phyloP scores from a whole-genome alignment of 2,113 vertebrate species.

The Scophthalmus maximus region DNA sequence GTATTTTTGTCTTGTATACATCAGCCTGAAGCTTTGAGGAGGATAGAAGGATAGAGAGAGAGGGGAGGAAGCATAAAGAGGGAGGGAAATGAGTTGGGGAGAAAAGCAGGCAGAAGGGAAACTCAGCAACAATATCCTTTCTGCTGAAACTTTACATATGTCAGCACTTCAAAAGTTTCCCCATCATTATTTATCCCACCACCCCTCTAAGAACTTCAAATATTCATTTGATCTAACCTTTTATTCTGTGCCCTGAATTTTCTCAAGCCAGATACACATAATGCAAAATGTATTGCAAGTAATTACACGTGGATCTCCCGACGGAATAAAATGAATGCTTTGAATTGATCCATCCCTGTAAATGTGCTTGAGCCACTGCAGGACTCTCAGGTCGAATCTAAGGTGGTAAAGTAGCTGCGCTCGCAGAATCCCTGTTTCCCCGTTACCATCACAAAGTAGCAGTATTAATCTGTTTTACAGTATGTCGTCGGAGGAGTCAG shows the following conservation, averaged over 20 bases:
- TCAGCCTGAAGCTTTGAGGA: slow-evolving; percentile 33
- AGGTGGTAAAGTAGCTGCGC: slow-evolving; percentile 5
- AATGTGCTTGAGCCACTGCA: slow-evolving; percentile 21
- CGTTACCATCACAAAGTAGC: slow-evolving; percentile 7
- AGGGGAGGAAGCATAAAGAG: neutral
- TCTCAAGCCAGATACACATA: slow-evolving; percentile 29
- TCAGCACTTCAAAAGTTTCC: slow-evolving; percentile 67
- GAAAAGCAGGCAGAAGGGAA: slow-evolving; percentile 17
- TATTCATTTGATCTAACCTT: slow-evolving; percentile 66
- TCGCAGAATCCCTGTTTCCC: slow-evolving; percentile 4
- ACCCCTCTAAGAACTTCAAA: slow-evolving; percentile 33
- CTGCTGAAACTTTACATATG: slow-evolving; percentile 47
- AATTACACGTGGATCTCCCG: slow-evolving; percentile 36
- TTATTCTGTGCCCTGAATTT: slow-evolving; percentile 27
- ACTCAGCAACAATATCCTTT: slow-evolving; percentile 60
- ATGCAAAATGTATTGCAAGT: slow-evolving; percentile 38
- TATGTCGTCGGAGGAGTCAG: slow-evolving; percentile 9
- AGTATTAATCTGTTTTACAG: slow-evolving; percentile 16
- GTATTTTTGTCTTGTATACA: slow-evolving; percentile 49
- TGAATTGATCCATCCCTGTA: slow-evolving; percentile 32
- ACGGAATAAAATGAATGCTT: slow-evolving; percentile 30
- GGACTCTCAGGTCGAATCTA: slow-evolving; percentile 20
- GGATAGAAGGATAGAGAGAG: slow-evolving; percentile 25
- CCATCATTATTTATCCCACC: slow-evolving; percentile 48
- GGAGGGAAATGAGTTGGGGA: slow-evolving; percentile 24